phyloP scores from a whole-genome alignment of 2,888 invertebrate genomes.

The Aporophyla lueneburgensis region DNA sequence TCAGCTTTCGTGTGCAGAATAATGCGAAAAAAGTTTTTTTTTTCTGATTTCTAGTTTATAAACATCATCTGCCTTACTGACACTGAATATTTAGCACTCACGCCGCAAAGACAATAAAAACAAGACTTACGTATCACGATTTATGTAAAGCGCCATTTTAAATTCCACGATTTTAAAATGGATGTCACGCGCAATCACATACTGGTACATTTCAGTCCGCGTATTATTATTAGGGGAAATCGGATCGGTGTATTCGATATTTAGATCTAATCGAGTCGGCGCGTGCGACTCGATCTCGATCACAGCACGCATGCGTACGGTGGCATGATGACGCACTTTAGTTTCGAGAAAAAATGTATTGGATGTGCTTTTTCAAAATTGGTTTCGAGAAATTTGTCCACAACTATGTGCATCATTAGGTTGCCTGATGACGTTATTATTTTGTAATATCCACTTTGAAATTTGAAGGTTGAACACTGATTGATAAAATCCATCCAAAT shows the following conservation, averaged over 20 bases:
- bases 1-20: background rate
- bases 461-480: background rate
- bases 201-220: slow-evolving; percentile 48
- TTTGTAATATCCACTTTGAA: slow-evolving; percentile 9
- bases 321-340: slow-evolving; percentile 71
- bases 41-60: slow-evolving; percentile 38
- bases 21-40: slow-evolving; percentile 5
- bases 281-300: slow-evolving; percentile 60
- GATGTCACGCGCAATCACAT: slow-evolving; percentile 63
- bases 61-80: slow-evolving; percentile 27
- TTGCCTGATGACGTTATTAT: background rate
- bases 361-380: slow-evolving; percentile 52
- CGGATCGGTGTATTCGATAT: slow-evolving; percentile 60
- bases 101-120: slow-evolving; percentile 41
- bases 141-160: slow-evolving; percentile 60
- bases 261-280: slow-evolving; percentile 68
- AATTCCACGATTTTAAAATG: slow-evolving; percentile 68
- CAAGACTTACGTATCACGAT: slow-evolving; percentile 58
- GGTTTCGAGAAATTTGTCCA: slow-evolving; percentile 24
- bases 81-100: slow-evolving; percentile 55
- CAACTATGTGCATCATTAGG: slow-evolving; percentile 9
- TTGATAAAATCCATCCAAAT: background rate
- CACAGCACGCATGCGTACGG: slow-evolving; percentile 61
- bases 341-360: slow-evolving; percentile 53
- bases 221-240: slow-evolving; percentile 72